Evolutionary conservation across 2,888 invertebrate species (phyloP).

Genomic region (Agrilus mali): DNA sequence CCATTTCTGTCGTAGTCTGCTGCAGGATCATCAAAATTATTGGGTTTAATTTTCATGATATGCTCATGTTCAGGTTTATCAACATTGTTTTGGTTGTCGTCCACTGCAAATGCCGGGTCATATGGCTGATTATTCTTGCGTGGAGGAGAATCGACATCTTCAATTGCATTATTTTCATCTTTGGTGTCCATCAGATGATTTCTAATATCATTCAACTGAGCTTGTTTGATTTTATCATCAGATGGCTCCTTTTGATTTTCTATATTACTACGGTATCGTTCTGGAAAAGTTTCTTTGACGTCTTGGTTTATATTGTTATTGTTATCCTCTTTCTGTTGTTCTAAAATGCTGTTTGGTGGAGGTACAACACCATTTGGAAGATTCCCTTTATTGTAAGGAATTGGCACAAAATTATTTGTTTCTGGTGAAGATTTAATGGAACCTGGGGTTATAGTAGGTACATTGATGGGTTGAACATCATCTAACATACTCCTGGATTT

Average conservation of each 20-base stretch:
- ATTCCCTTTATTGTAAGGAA: conserved; percentile 10
- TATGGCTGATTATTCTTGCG: conserved; percentile 11
- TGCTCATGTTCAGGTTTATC: conserved; percentile 17
- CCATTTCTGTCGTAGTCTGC: conserved; percentile 20
- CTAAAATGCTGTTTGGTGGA: conserved; percentile 17
- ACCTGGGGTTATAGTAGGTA: conserved; percentile 25
- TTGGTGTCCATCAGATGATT: conserved; percentile 8
- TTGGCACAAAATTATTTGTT: conserved; percentile 9
- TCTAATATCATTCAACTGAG: conserved; percentile 23
- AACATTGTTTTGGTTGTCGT: conserved; percentile 8
- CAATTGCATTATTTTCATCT: conserved; percentile 27
- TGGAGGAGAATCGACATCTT: conserved; percentile 24
- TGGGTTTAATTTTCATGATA: conserved; percentile 1
- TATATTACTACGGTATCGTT: conserved; percentile 35
- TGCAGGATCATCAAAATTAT: conserved; percentile 19
- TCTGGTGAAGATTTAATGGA: conserved; percentile 17
- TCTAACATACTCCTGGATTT: conserved; percentile 21
- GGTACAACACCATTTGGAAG: conserved; percentile 23
- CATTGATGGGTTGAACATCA: conserved; percentile 22
- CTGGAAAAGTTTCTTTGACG: conserved; percentile 25
- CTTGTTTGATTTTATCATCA: conserved; percentile 26
- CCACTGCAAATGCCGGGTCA: conserved; percentile 10
- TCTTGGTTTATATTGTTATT: conserved; percentile 10
- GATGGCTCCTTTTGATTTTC: conserved; percentile 32
- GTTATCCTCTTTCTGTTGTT: conserved; percentile 12